Evolutionary conservation across 2,113 vertebrate species (phyloP).

Genomic region (Cebus imitator): DNA sequence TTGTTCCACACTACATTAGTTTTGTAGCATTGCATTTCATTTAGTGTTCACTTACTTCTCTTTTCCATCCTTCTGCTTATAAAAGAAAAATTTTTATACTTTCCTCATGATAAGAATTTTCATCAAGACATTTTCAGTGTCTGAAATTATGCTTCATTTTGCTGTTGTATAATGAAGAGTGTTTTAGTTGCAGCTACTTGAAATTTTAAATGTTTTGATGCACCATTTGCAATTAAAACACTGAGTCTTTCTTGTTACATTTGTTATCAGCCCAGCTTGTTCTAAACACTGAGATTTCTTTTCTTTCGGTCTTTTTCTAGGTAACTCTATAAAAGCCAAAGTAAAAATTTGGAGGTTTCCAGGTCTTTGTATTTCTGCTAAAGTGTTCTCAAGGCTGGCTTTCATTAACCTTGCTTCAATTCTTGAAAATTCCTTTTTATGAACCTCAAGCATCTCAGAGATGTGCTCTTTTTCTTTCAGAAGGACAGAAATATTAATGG

Average conservation of each 20-base stretch:
- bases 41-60: background rate
- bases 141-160: background rate
- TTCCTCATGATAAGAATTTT: background rate
- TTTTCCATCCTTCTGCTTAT: background rate
- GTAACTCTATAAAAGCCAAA: background rate
- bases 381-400: background rate
- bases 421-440: background rate
- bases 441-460: background rate
- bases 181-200: background rate
- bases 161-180: background rate
- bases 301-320: background rate
- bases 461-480: background rate
- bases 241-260: background rate
- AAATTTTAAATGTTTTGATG: background rate
- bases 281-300: background rate
- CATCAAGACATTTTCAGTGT: background rate
- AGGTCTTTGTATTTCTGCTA: constrained; percentile 15
- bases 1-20: background rate
- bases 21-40: background rate
- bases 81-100: background rate
- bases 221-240: background rate
- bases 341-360: background rate
- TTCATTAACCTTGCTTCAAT: background rate
- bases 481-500: background rate
- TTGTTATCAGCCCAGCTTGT: background rate